phyloP scores from a whole-genome alignment of 2,113 vertebrate genomes.

The Stictonetta naevosa region DNA sequence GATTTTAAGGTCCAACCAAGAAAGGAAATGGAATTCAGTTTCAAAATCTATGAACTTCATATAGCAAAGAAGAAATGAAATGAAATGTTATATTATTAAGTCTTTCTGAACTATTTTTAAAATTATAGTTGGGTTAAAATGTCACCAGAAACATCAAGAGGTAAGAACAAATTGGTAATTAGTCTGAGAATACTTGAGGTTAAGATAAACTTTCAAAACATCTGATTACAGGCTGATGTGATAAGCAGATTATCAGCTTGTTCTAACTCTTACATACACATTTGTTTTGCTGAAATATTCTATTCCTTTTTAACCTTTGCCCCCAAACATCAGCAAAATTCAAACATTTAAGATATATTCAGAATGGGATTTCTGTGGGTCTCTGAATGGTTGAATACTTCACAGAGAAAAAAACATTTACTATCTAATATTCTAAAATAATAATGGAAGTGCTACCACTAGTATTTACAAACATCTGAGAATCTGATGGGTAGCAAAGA shows the following conservation, averaged over 20 bases:
- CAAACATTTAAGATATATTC: neutral
- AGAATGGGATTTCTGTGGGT: neutral
- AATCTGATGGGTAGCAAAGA: neutral
- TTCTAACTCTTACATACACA: neutral
- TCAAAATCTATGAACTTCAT: constrained; percentile 1
- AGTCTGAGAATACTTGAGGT: neutral
- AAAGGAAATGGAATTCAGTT: constrained; percentile 55
- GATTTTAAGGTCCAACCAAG: constrained; percentile 42
- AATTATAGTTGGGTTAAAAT: constrained; percentile 38
- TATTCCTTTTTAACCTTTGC: neutral
- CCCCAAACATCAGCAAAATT: neutral
- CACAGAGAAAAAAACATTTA: neutral
- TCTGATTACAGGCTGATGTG: neutral
- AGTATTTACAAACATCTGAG: neutral
- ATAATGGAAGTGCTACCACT: neutral
- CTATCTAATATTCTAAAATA: neutral
- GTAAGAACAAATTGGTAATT: neutral
- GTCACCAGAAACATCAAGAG: constrained; percentile 13
- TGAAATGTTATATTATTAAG: neutral
- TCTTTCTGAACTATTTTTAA: constrained; percentile 38
- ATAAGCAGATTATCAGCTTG: neutral
- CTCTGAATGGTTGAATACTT: neutral
- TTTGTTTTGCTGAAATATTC: neutral
- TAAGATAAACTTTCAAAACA: neutral
- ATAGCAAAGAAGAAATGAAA: constrained; percentile 1